Base-by-base conservation (phyloP, 1,140 invertebrate species). In the Neodiprion fabricii region DNA sequence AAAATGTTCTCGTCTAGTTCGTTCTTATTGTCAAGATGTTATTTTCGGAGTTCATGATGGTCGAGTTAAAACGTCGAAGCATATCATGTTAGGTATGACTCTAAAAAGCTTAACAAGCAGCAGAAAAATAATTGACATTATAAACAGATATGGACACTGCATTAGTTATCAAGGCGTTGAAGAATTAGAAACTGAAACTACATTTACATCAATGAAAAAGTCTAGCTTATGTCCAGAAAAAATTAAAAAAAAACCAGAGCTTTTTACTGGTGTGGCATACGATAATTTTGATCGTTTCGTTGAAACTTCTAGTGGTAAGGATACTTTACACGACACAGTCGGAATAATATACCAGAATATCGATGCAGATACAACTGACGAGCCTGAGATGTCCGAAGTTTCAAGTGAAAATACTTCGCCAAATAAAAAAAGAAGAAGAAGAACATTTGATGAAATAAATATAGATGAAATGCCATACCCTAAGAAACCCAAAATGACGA, bases 51-150 rank as follows among this genome's bases (percentile, higher is more conserved):
- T 78, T 23, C 67, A 77, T 28, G 79, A 81, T 71, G 79, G 78
- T 40, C 70, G 72, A 75, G 14, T 78, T 47, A 79, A 77, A 71
- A 79, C 79, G 40, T 78, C 79, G 50, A 82, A 81, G 70, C 80
- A 82, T 71, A 76, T 81, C 49, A 74, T 50, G 66, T 72, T 82
- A 14, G 80, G 81, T 76, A 74, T 82, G 75, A 65, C 74, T 70
- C 71, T 81, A 70, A 80, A 81, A 74, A 78, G 75, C 65, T 74
- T 78, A 75, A 81, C 76, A 17, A 75, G 80, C 70, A 82, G 70
- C 69, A 74, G 79, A 66, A 78, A 81, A 77, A 73, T 82, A 69
- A 71, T 82, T 14, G 73, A 81, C 67, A 77, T 82, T 66, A 67
- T 80, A 48, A 77, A 80, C 70, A 67, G 73, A 73, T 79, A 74